phyloP scores from a whole-genome alignment of 2,888 invertebrate genomes.

The Hypena proboscidalis region DNA sequence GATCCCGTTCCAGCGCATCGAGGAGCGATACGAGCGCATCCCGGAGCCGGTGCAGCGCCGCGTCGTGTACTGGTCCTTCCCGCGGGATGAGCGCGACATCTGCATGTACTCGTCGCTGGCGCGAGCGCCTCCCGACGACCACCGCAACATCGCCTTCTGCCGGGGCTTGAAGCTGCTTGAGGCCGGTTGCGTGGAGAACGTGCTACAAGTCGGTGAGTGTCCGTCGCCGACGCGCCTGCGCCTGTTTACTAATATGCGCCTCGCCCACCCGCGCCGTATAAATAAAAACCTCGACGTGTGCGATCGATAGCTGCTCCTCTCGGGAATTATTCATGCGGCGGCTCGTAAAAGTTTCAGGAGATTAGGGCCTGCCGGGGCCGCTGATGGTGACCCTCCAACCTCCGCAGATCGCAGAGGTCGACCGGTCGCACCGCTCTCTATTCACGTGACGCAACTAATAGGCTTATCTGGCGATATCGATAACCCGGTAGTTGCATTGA shows the following conservation, averaged over 20 bases:
- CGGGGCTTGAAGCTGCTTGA: slow-evolving; percentile 94
- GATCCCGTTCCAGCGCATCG: slow-evolving; percentile 94
- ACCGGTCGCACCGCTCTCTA: slow-evolving; percentile 29
- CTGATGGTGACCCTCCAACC: slow-evolving; percentile 48
- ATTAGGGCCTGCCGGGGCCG: slow-evolving; percentile 67
- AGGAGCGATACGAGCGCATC: slow-evolving; percentile 94
- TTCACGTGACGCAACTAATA: slow-evolving; percentile 51
- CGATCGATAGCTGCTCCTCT: slow-evolving; percentile 84
- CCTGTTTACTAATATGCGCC: slow-evolving; percentile 85
- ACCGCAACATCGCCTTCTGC: slow-evolving; percentile 93
- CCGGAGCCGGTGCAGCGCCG: slow-evolving; percentile 95
- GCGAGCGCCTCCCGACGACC: slow-evolving; percentile 87
- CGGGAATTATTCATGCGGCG: slow-evolving; percentile 84
- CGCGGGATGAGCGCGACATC: slow-evolving; percentile 94
- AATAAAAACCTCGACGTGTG: slow-evolving; percentile 85
- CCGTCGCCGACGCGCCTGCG: slow-evolving; percentile 75
- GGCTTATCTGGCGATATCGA: slow-evolving; percentile 59
- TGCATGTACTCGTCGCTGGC: slow-evolving; percentile 94
- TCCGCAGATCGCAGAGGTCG: slow-evolving; percentile 37
- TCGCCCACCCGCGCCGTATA: slow-evolving; percentile 85
- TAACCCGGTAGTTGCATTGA: slow-evolving; percentile 59
- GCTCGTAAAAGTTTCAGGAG: slow-evolving; percentile 78
- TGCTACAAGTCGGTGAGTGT: slow-evolving; percentile 95
- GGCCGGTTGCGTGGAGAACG: slow-evolving; percentile 92
- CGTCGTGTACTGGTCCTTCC: slow-evolving; percentile 96